Evolutionary conservation across 2,888 invertebrate species (phyloP), one percentile per base, ranked within the genome.

Genomic region (Trissolcus japonicus): DNA sequence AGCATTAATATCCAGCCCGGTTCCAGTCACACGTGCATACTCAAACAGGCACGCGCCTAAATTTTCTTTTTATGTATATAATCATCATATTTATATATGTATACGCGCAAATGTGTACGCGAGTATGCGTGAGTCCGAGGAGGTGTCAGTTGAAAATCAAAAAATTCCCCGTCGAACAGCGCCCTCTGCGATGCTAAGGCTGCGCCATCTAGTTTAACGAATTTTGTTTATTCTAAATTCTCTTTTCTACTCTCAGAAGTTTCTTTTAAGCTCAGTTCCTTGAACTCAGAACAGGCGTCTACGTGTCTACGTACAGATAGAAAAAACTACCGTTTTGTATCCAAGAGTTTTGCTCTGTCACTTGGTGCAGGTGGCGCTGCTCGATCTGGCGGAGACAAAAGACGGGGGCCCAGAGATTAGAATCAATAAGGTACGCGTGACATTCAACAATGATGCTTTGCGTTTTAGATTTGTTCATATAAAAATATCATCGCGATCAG

Each of bases 1-100:
- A 79, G 77, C 73, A 71, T 71, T 78, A 80, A 78, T 78, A 79
- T 74, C 75, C 75, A 66, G 57, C 75, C 57, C 73, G 54, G 69
- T 50, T 61, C 69, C 78, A 71, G 57, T 69, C 69, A 61, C 72
- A 66, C 79, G 71, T 75, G 69, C 56, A 79, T 68, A 69, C 66
- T 53, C 71, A 60, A 50, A 79, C 67, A 69, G 65, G 50, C 57
- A 62, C 68, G 65, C 60, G 54, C 60, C 73, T 63, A 71, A 16
- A 51, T 51, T 51, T 19, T 51, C 11, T 19, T 35, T 63, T 51
- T 61, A 48, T 62, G 62, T 51, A 68, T 50, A 62, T 71, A 56
- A 57, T 62, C 40, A 56, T 62, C 56, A 71, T 71, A 62, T 62
- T 62, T 63, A 71, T 71, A 76, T 72, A 72, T 76, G 56, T 76